Base-by-base conservation (phyloP, 2,113 vertebrate species). In the Siniperca chuatsi region DNA sequence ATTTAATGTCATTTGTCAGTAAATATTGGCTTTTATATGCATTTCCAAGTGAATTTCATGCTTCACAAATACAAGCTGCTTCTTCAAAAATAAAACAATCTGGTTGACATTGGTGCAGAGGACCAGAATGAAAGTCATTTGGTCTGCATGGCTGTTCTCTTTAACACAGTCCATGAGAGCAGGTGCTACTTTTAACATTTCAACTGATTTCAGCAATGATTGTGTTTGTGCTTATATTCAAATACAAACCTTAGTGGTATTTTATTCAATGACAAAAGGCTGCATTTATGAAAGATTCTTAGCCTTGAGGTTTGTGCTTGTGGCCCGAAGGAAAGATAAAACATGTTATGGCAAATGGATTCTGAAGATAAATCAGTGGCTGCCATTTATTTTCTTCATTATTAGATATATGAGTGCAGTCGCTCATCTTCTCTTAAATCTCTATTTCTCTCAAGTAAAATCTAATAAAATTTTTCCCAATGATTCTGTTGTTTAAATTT, bases 231-330 rank as follows among this genome's bases (percentile, higher is more conserved):
- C 8, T 54, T 21, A 54, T 8, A 50, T 50, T 18, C 15, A 50
- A 50, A 48, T 15, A 15, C 46, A 48, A 48, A 50, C 16, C 6
- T 5, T 18, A 50, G 48, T 21, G 20, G 21, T 68, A 40, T 67
- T 75, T 75, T 10, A 52, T 54, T 35, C 15, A 21, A 4, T 29
- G 20, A 50, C 44, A 46, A 52, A 64, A 37, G 16, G 8, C 11
- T 52, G 42, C 0, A 61, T 42, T 68, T 62, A 44, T 33, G 1
- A 33, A 40, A 18, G 7, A 69, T 68, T 67, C 29, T 40, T 44
- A 78, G 13, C n/a, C 46, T 44, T 62, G 46, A 29, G 35, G n/a
- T 70, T 62, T 83, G 33, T 66, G 13, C 13, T 69, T 48, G 15
- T 33, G 55, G 33, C 33, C 3, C 10, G 15, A 6, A 65, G 4